Evolutionary conservation across 2,888 invertebrate genomes (phyloP).

Genomic region (Megamerina dolium): DNA sequence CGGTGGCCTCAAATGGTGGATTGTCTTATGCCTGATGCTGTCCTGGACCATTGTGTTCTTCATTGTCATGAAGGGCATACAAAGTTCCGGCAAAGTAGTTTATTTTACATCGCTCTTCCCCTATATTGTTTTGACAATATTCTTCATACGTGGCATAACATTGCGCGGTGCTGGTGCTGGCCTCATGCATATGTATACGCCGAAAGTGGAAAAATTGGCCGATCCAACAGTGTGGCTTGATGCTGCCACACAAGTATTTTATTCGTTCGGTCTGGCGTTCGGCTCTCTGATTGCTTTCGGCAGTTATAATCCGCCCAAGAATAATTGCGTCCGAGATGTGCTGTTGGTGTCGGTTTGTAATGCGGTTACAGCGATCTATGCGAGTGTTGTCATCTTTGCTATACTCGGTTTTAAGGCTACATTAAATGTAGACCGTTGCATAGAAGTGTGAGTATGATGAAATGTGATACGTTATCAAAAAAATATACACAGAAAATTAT

Average conservation of each 20-base stretch:
- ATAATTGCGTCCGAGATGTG: slow-evolving; percentile 90
- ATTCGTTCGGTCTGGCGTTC: slow-evolving; percentile 90
- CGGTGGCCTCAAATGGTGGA: slow-evolving; percentile 88
- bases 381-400: slow-evolving; percentile 90
- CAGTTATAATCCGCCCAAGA: slow-evolving; percentile 90
- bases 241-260: slow-evolving; percentile 95
- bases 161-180: slow-evolving; percentile 82
- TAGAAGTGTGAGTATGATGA: slow-evolving; percentile 57
- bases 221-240: slow-evolving; percentile 92
- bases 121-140: slow-evolving; percentile 87
- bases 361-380: slow-evolving; percentile 89
- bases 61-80: slow-evolving; percentile 94
- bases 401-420: slow-evolving; percentile 95
- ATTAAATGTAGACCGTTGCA: slow-evolving; percentile 79
- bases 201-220: slow-evolving; percentile 80
- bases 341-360: slow-evolving; percentile 87
- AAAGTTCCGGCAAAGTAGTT: slow-evolving; percentile 93
- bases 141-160: slow-evolving; percentile 86
- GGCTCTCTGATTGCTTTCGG: slow-evolving; percentile 94
- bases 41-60: slow-evolving; percentile 91
- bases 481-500: no score
- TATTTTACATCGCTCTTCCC: slow-evolving; percentile 95
- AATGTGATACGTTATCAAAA: no score
- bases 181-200: slow-evolving; percentile 84
- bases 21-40: slow-evolving; percentile 76